Base-by-base conservation (phyloP, 2,797 vertebrate species). In the Caiman crocodilus region DNA sequence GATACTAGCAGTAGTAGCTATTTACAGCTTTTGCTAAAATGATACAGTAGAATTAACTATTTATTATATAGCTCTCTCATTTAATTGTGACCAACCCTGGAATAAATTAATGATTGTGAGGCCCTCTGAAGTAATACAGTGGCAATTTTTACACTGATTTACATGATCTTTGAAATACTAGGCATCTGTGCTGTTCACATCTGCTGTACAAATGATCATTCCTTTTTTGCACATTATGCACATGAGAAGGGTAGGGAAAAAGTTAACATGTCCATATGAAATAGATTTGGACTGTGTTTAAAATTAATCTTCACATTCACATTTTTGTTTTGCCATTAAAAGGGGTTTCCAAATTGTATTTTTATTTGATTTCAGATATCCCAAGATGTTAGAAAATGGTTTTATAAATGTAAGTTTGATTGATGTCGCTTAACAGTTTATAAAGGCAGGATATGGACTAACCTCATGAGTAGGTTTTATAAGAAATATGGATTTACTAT, bases 371-470 rank as follows among this genome's bases (percentile, higher is more conserved):
- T 88, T 90, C 83, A 32, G 82, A 86, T 92, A 59, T 71, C 84
- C 28, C 65, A 79, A 85, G 89, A 84, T 84, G 95, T 92, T 88
- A 35, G 71, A n/a, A 58, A 85, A 65, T 76, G 61, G 30, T 94
- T 92, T 94, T 94, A 90, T 94, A 88, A 76, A 88, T 35, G 71
- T 86, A 89, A 91, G 82, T 90, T 88, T 83, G 76, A 90, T 83
- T 90, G 83, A 89, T 59, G 32, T 58, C 89, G 35, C 93, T 95
- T 81, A 82, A 84, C 67, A 92, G 74, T 81, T 88, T 92, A 91
- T 79, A 84, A 84, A 71, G 84, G 77, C 60, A 83, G 87, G 90
- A 25, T 50, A 50, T 21, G 23, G 57, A 76, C 83, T 93, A 63
- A 42, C 75, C 82, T 90, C 84, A 3, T 64, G 59, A 86, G 74